Base-by-base conservation (phyloP, 2,113 vertebrate species). In the Himantopus leucocephalus region DNA sequence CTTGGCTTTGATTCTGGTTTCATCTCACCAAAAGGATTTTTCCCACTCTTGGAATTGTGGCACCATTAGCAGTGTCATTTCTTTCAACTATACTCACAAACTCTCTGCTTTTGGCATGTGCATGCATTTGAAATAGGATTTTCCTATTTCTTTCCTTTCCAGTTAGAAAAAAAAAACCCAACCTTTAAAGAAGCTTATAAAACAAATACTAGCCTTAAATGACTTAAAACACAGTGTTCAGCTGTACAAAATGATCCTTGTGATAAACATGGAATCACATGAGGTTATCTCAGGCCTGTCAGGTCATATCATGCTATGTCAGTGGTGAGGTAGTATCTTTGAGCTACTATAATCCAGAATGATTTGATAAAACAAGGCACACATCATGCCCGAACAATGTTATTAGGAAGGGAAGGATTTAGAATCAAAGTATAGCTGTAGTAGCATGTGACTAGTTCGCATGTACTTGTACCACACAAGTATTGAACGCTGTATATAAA, bases 1-100 rank as follows among this genome's bases (percentile, higher is more conserved):
- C 14, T 56, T 41, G 15, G 34, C 3, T 75, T 35, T 64, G 30
- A 64, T 56, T 64, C 21, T 53, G 13, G 4, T 43, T 85, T 81
- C 50, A 34, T 77, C 27, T 53, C 4, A 1, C 4, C 10, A 39
- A 13, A 39, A 8, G 6, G 27, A n/a, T 48, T 94, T 77, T 88
- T 45, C 14, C 22, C 2, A 4, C 2, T 52, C 45, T 56, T 64
- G 8, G 35, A 64, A 60, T 21, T 52, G 10, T 23, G 26, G 21
- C 15, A 88, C 5, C 4, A 7, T 27, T 48, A 30, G 5, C 2
- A 0, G 3, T 41, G 13, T n/a, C 0, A 6, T 87, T 71, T 75
- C 18, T 62, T 79, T 19, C 30, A 75, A 15, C 9, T 50, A 0
- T 37, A 9, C 9, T 59, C 21, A 30, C 8, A 56, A 39, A 32